phyloP scores from a whole-genome alignment of 2,888 invertebrate species.

The Carcina quercana region DNA sequence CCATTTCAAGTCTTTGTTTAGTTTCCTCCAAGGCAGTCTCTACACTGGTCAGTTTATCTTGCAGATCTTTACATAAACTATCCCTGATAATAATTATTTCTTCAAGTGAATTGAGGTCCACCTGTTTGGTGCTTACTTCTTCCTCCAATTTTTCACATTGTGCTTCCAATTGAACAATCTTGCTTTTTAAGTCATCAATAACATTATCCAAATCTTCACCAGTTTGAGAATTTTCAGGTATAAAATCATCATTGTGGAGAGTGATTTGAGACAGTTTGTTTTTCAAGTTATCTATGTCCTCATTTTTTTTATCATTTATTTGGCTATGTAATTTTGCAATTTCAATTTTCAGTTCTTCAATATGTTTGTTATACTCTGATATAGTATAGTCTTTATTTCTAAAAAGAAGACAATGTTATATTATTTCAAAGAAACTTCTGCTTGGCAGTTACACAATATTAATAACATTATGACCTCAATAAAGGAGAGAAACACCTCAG shows the following conservation, averaged over 20 bases:
- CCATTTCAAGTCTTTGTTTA: slow-evolving; percentile 62
- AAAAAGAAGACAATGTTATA: slow-evolving; percentile 15
- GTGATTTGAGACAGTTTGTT: slow-evolving; percentile 28
- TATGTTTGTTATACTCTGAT: slow-evolving; percentile 54
- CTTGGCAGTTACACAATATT: no score
- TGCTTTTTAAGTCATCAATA: slow-evolving; percentile 34
- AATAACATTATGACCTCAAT: no score
- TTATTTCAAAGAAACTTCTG: background rate
- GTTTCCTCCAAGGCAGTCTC: slow-evolving; percentile 53
- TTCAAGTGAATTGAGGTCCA: slow-evolving; percentile 55
- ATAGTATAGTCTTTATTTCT: slow-evolving; percentile 65
- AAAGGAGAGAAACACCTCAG: no score
- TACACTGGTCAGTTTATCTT: slow-evolving; percentile 50
- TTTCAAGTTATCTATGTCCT: slow-evolving; percentile 28
- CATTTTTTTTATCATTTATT: slow-evolving; percentile 24
- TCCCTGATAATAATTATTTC: slow-evolving; percentile 60
- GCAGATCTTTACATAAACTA: slow-evolving; percentile 59
- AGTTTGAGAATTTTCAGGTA: slow-evolving; percentile 6
- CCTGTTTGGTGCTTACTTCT: slow-evolving; percentile 55
- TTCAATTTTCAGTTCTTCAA: slow-evolving; percentile 56
- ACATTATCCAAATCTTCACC: slow-evolving; percentile 11
- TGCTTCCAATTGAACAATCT: slow-evolving; percentile 41
- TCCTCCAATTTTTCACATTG: slow-evolving; percentile 52
- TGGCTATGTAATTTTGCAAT: slow-evolving; percentile 40
- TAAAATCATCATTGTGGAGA: slow-evolving; percentile 17